Conservation (phyloP, 1,140 invertebrate species). For the Euborellia annulipes region DNA sequence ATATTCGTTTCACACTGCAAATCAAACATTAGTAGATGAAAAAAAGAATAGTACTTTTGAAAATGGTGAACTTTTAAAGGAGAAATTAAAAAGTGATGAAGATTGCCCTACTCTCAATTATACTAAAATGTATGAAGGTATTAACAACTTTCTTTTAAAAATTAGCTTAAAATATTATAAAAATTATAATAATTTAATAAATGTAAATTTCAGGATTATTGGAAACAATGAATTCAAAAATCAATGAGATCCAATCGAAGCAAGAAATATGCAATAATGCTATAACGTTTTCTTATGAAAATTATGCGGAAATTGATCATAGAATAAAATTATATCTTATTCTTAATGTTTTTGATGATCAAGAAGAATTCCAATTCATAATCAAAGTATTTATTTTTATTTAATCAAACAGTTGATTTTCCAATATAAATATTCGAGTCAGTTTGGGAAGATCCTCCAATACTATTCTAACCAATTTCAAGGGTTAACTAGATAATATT, state of each 20-base stretch:
- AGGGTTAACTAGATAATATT: no score
- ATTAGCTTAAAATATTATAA: slow-evolving; percentile 17
- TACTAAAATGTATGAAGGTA: not conserved
- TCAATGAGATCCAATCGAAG: slow-evolving; percentile 17
- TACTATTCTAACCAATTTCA: no score
- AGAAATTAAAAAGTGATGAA: slow-evolving; percentile 4
- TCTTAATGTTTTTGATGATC: slow-evolving; percentile 23
- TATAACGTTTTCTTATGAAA: slow-evolving; percentile 31
- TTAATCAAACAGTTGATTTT: no score
- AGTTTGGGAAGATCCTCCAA: no score
- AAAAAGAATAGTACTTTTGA: slow-evolving; percentile 11
- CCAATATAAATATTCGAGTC: no score
- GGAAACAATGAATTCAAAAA: slow-evolving; percentile 26
- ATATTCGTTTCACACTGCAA: no score
- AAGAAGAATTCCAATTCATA: slow-evolving; percentile 35
- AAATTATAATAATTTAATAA: slow-evolving; percentile 18
- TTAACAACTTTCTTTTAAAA: slow-evolving; percentile 18
- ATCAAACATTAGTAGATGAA: not conserved
- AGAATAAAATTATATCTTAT: slow-evolving; percentile 39
- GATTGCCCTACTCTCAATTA: not conserved
- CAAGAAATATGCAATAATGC: slow-evolving; percentile 22
- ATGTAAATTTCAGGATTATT: slow-evolving; percentile 23
- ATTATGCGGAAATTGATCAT: slow-evolving; percentile 37
- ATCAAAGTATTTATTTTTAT: no score
- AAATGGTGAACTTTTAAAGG: slow-evolving; percentile 6